A percentile compares a stretch with the other conserved stretches of the same genome.
These are phyloP conservation scores for Dryobota labecula DNA, from an alignment of 2,888 invertebrate species.

Conservation along the genomic window DNA sequence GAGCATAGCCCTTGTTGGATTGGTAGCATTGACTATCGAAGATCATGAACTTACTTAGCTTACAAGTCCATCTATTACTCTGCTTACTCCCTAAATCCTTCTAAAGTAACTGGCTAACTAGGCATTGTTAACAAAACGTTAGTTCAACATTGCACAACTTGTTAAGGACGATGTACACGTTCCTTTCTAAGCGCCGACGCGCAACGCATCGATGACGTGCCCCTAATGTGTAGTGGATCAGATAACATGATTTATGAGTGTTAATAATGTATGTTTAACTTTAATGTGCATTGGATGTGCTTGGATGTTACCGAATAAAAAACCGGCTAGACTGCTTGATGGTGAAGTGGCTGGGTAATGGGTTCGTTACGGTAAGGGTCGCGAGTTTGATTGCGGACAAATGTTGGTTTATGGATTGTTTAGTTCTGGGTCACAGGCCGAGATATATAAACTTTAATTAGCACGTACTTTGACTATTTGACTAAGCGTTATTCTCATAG, in stretches of 20 bases:
- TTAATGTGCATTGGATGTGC: slow-evolving; percentile 1
- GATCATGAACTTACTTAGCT: too few relatives aligned
- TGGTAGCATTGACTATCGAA: too few relatives aligned
- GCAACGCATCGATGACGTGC: slow-evolving; percentile 61
- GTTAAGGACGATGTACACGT: slow-evolving; percentile 42
- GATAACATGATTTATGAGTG: slow-evolving; percentile 30
- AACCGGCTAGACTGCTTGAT: slow-evolving; percentile 10
- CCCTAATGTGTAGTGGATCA: slow-evolving; percentile 53
- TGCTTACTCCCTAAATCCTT: neutral
- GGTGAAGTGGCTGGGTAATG: neutral
- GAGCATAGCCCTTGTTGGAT: too few relatives aligned
- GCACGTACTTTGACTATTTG: too few relatives aligned
- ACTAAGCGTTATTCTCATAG: too few relatives aligned
- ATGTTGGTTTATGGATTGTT: neutral
- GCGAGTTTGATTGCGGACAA: slow-evolving; percentile 1
- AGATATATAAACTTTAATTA: too few relatives aligned
- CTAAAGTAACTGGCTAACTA: slow-evolving; percentile 17
- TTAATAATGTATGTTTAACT: slow-evolving; percentile 32
- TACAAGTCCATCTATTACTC: neutral
- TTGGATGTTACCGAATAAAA: slow-evolving; percentile 7
- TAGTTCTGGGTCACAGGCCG: neutral
- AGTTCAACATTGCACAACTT: slow-evolving; percentile 44
- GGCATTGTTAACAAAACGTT: slow-evolving; percentile 28
- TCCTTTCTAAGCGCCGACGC: slow-evolving; percentile 57
- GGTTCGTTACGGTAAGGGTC: slow-evolving; percentile 2